These are phyloP conservation scores for Nematostella vectensis DNA, from an alignment of 92 coral and sea anemone species.

Conservation along the genomic window DNA sequence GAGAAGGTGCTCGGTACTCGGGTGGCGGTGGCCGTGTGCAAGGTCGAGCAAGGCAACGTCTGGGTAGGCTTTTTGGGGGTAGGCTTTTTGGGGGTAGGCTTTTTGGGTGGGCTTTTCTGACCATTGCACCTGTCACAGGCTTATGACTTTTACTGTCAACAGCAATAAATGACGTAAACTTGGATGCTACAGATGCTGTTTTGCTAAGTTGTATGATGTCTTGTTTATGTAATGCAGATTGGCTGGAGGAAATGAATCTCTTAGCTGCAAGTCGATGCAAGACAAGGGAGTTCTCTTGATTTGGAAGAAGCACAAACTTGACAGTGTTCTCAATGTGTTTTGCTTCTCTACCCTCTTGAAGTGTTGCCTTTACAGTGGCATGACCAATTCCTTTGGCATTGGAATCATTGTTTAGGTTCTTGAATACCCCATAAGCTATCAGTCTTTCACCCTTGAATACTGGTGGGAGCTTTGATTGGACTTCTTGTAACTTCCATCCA, in stretches of 20 bases:
- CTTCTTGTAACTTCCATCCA: constrained; percentile 1
- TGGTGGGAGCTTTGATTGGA: background rate
- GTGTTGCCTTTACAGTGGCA: background rate
- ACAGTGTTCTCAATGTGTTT: background rate
- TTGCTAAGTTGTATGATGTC: constrained; percentile 1
- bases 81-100: too few relatives aligned
- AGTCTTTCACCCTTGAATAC: background rate
- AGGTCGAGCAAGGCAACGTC: background rate
- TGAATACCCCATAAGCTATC: background rate
- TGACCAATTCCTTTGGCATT: background rate
- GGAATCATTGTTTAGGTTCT: background rate
- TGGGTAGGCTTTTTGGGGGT: too few relatives aligned
- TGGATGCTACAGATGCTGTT: constrained; percentile 12
- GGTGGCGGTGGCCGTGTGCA: too few relatives aligned
- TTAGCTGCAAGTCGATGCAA: constrained; percentile 27
- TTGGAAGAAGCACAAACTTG: background rate
- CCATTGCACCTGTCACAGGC: constrained; percentile 1
- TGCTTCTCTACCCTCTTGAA: background rate
- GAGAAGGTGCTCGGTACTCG: too few relatives aligned
- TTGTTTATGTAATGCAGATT: background rate
- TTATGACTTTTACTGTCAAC: constrained; percentile 12
- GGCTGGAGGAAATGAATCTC: constrained; percentile 13
- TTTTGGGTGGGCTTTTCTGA: too few relatives aligned
- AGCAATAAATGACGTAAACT: constrained; percentile 16
- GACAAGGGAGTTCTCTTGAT: constrained; percentile 2